Percentiles rank a stretch among this genome's conserved stretches.
Evolutionary conservation across 1,140 invertebrate genomes (phyloP).

Genomic region (Atopsyche davidsoni): DNA sequence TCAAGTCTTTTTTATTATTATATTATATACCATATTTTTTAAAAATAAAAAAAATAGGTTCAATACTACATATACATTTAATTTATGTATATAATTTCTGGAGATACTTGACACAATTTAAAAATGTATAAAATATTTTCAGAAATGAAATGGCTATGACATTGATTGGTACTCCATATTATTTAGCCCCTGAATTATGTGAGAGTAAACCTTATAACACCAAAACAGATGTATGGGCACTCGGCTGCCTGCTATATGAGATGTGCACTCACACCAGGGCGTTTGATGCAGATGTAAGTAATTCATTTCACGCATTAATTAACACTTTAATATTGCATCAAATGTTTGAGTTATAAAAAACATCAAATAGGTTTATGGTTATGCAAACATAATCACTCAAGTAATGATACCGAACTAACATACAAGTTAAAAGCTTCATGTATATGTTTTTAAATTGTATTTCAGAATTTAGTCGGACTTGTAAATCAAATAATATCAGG

Average conservation of each 20-base stretch:
- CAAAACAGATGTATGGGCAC: constrained; percentile 80
- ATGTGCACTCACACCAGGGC: constrained; percentile 52
- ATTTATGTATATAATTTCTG: not conserved
- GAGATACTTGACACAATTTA: not conserved
- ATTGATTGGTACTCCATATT: constrained; percentile 75
- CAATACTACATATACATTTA: not conserved
- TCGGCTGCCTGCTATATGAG: constrained; percentile 81
- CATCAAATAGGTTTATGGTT: too few relatives aligned
- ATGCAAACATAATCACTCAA: not conserved
- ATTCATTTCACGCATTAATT: too few relatives aligned
- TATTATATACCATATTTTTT: too few relatives aligned
- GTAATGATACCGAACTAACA: not conserved
- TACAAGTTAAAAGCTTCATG: too few relatives aligned
- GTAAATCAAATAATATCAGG: constrained; percentile 49
- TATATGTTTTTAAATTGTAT: too few relatives aligned
- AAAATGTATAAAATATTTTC: constrained; percentile 22
- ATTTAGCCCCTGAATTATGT: constrained; percentile 81
- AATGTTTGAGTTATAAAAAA: not conserved
- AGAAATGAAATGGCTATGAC: constrained; percentile 50
- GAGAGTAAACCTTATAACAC: constrained; percentile 65
- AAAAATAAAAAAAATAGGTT: not conserved
- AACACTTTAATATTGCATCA: not conserved
- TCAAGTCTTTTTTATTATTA: too few relatives aligned
- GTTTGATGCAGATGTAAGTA: constrained; percentile 49
- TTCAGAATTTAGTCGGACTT: constrained; percentile 46